Percentiles rank a stretch among this genome's conserved stretches.
Conservation (phyloP, 2,888 invertebrate species). For the Protonemura montana region DNA sequence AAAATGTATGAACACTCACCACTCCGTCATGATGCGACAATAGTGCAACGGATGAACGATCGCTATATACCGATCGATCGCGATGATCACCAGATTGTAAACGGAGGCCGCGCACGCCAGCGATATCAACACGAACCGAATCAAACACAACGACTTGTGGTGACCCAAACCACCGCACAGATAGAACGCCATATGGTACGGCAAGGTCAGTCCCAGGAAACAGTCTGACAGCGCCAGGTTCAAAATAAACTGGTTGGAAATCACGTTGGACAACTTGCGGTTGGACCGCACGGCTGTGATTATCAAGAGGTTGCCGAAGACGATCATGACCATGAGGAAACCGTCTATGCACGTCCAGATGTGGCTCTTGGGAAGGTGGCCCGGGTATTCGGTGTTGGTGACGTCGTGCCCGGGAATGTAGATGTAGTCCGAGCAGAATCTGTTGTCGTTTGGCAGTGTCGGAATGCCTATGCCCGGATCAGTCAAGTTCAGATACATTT, state of each 20-base stretch:
- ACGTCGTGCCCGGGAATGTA: slow-evolving; percentile 21
- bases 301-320: slow-evolving; percentile 78
- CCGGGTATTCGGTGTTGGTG: not conserved
- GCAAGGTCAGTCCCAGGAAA: slow-evolving; percentile 77
- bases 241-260: slow-evolving; percentile 80
- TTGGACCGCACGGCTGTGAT: slow-evolving; percentile 76
- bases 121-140: slow-evolving; percentile 76
- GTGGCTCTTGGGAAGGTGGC: not conserved
- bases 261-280: slow-evolving; percentile 71
- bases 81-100: slow-evolving; percentile 79
- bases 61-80: slow-evolving; percentile 79
- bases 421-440: slow-evolving; percentile 13
- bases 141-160: slow-evolving; percentile 70
- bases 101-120: slow-evolving; percentile 82
- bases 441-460: not conserved
- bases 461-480: not conserved
- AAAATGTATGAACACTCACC: not conserved
- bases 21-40: slow-evolving; percentile 68
- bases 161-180: slow-evolving; percentile 68
- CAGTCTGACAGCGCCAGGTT: slow-evolving; percentile 82
- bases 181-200: slow-evolving; percentile 81
- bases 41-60: slow-evolving; percentile 82
- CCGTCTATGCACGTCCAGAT: slow-evolving; percentile 74
- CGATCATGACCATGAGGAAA: slow-evolving; percentile 70
- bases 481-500: too few relatives aligned